These are phyloP conservation scores for Mastomys coucha DNA, from an alignment of 2,113 vertebrate species.

Conservation along the genomic window DNA sequence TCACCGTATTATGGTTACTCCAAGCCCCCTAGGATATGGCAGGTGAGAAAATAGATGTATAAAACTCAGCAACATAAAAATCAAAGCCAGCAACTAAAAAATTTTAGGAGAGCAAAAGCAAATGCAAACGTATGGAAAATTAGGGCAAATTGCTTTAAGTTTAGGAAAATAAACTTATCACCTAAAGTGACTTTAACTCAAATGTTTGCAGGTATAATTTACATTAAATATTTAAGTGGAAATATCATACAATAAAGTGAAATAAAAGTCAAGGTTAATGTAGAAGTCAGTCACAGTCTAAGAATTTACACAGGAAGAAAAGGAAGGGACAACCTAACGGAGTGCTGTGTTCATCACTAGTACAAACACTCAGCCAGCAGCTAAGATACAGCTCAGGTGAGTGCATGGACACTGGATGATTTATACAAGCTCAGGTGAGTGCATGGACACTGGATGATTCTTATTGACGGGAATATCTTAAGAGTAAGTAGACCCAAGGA, in stretches of 20 bases:
- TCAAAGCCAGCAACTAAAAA: slow-evolving; percentile 92
- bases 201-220: slow-evolving; percentile 49
- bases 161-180: slow-evolving; percentile 72
- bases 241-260: slow-evolving; percentile 47
- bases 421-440: neutral
- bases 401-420: neutral
- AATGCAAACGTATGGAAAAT: slow-evolving; percentile 86
- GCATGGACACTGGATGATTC: neutral
- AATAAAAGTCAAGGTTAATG: slow-evolving; percentile 68
- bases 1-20: slow-evolving; percentile 94
- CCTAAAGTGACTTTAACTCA: slow-evolving; percentile 57
- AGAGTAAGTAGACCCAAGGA: neutral
- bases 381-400: neutral
- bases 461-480: neutral
- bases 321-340: too few relatives aligned
- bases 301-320: neutral
- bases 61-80: slow-evolving; percentile 93
- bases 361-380: too few relatives aligned
- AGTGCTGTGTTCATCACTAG: too few relatives aligned
- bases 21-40: slow-evolving; percentile 95
- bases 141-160: slow-evolving; percentile 83
- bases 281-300: slow-evolving; percentile 29
- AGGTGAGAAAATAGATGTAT: slow-evolving; percentile 95
- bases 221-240: slow-evolving; percentile 64
- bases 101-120: slow-evolving; percentile 88